Conservation (phyloP, 2,797 vertebrate species). For the Enteromius paludinosus region DNA sequence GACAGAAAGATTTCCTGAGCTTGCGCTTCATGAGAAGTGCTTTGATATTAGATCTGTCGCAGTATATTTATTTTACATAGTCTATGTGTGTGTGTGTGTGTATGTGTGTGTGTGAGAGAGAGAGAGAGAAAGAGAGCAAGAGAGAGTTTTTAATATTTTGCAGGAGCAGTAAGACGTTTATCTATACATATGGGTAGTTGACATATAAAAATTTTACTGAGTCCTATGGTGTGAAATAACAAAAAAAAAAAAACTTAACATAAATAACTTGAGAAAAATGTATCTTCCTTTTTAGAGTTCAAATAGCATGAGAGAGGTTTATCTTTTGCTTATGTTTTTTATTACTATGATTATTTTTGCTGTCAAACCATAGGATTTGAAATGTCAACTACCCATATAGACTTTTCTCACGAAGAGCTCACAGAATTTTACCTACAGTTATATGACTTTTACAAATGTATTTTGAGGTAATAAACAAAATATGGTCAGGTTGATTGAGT, state of each 20-base stretch:
- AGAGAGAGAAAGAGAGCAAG: not conserved
- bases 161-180: not conserved
- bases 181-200: slow-evolving; percentile 1
- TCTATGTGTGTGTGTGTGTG: not conserved
- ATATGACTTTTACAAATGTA: not conserved
- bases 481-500: not conserved
- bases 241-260: too few relatives aligned
- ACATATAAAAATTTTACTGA: too few relatives aligned
- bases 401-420: slow-evolving; percentile 15
- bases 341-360: too few relatives aligned
- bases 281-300: too few relatives aligned
- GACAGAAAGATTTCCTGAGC: slow-evolving; percentile 32
- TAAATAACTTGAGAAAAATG: too few relatives aligned
- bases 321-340: too few relatives aligned
- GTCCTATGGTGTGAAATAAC: too few relatives aligned
- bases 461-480: not conserved
- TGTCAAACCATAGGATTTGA: too few relatives aligned
- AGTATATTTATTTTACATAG: slow-evolving; percentile 22
- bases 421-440: not conserved
- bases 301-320: too few relatives aligned
- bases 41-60: slow-evolving; percentile 40
- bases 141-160: not conserved
- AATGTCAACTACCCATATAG: too few relatives aligned
- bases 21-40: not conserved
- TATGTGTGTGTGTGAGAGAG: not conserved